phyloP scores from a whole-genome alignment of 2,113 vertebrate species.

The Tachysurus fulvidraco region DNA sequence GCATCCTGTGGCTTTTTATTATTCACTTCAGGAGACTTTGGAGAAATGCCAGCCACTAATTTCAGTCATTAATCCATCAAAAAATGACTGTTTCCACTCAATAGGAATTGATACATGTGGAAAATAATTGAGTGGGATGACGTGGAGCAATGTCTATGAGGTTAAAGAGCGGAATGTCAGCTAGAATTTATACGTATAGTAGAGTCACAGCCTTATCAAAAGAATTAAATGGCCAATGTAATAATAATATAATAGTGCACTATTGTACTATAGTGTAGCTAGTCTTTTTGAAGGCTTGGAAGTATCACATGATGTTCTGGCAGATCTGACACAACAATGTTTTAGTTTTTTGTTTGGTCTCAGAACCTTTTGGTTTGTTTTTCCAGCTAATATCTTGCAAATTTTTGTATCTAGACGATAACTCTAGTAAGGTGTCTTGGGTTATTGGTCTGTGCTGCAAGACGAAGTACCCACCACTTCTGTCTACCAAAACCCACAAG shows the following conservation, averaged over 20 bases:
- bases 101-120: neutral
- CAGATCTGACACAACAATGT: neutral
- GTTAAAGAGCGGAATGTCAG: neutral
- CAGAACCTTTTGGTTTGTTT: neutral
- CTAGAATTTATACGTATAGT: neutral
- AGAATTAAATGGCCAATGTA: neutral
- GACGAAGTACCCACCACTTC: neutral
- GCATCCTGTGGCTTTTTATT: neutral
- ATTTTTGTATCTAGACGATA: neutral
- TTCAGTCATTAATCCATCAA: conserved; percentile 20
- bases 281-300: neutral
- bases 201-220: neutral
- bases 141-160: neutral
- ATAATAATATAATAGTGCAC: too few relatives aligned
- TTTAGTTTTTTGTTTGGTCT: neutral
- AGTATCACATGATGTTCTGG: neutral
- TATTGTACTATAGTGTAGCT: neutral
- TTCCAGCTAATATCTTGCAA: neutral
- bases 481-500: neutral
- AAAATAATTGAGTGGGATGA: neutral
- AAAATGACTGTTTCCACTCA: neutral
- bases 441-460: neutral
- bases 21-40: neutral
- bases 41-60: conserved; percentile 3
- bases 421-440: neutral